These are phyloP conservation scores for Gila orcuttii DNA, from an alignment of 2,113 vertebrate genomes.

Conservation along the genomic window DNA sequence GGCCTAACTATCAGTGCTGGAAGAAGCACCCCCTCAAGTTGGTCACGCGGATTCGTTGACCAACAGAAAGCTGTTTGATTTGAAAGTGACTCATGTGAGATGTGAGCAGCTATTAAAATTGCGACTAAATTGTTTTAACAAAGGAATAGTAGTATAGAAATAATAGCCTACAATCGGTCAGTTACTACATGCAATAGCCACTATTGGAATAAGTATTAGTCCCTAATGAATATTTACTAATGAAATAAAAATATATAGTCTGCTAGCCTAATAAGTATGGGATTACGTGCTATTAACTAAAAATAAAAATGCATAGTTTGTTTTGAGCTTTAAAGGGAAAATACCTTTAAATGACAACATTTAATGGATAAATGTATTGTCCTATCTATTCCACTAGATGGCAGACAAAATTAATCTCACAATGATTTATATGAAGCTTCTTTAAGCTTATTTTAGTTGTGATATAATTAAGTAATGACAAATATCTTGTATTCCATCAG, in stretches of 20 bases:
- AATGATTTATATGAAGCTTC: neutral
- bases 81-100: neutral
- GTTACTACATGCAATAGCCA: neutral
- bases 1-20: too few species aligned
- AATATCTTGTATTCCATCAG: neutral
- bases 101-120: neutral
- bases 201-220: neutral
- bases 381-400: constrained; percentile 5
- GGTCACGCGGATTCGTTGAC: neutral
- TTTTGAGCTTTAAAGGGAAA: neutral
- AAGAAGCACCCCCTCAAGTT: neutral
- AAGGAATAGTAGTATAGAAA: neutral
- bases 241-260: neutral
- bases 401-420: neutral
- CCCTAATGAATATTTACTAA: neutral
- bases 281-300: neutral
- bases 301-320: neutral
- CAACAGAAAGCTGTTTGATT: neutral
- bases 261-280: neutral
- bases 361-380: neutral
- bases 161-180: too few species aligned
- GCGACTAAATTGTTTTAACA: neutral
- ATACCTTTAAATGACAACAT: neutral
- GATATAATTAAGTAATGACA: neutral
- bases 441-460: neutral